Base-by-base conservation (phyloP, 2,888 invertebrate genomes). In the Agrotis ipsilon region DNA sequence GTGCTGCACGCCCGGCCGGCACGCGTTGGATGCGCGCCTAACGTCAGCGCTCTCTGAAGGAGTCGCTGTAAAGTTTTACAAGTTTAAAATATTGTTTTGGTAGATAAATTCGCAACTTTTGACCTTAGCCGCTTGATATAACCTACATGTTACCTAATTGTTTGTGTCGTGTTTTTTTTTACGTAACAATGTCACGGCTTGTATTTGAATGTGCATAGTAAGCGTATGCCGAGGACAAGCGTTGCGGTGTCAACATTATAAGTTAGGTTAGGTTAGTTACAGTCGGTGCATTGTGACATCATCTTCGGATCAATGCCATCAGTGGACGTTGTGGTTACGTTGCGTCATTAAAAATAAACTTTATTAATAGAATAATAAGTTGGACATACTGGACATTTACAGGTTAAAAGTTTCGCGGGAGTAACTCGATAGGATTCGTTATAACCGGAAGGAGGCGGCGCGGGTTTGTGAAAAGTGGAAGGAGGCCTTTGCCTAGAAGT, bases 251-350 rank as follows among this genome's bases (percentile, higher is more conserved):
- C 75, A 80, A 85, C 80, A 78, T 68, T 75, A 65, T 68, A 68
- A 58, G 85, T 85, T 85, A 77, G 68, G 86, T 80, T 77, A 85
- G 84, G 84, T 85, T 85, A 85, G 84, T 85, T 82, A 85, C 84
- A 70, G 72, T 84, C 43, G 69, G 74, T 85, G 83, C 83, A 85
- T 66, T 83, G 71, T 85, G 85, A 85, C 83, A 76, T 82, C 83
- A 85, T 66, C 48, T 48, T 51, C 70, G 70, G 72, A 74, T 68
- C 72, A 80, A 71, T 68, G 73, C 73, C 69, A 82, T 72, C 73
- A 62, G 67, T 70, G 72, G 72, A 80, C 70, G 69, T 63, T 45
- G 70, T 46, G 54, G 59, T 51, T 19, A 32, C 51, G 57, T 73
- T 73, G 48, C 75, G 83, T 78, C 75, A 80, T 65, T 71, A 27